Conservation (phyloP, 1,140 invertebrate species). For the Macrosteles quadrilineatus region DNA sequence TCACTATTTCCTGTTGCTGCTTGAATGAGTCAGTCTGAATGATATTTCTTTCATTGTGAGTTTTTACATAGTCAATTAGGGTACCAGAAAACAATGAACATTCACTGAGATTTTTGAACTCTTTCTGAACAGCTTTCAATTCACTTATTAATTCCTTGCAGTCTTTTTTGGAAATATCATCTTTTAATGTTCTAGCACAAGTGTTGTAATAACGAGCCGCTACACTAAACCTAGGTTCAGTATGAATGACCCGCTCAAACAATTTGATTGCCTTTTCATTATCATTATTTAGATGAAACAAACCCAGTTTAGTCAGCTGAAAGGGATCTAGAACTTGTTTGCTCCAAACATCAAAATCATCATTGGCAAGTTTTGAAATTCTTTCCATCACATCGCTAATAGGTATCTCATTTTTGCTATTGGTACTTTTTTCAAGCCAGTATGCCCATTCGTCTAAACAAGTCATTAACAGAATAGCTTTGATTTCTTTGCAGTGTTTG, state of each 20-base stretch:
- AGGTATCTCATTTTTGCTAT: neutral
- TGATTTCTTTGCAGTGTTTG: neutral
- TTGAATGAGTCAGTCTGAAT: slow-evolving; percentile 14
- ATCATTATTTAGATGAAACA: neutral
- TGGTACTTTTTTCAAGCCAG: neutral
- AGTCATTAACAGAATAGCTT: neutral
- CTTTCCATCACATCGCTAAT: neutral
- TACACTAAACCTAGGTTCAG: neutral
- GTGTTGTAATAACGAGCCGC: neutral
- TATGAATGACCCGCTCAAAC: neutral
- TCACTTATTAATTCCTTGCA: neutral
- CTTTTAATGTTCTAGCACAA: neutral
- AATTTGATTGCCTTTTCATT: neutral
- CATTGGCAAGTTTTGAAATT: neutral
- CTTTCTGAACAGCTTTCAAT: neutral
- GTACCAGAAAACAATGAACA: neutral
- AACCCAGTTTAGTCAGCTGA: neutral
- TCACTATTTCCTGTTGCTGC: neutral
- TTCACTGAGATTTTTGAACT: neutral
- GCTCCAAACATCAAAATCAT: neutral
- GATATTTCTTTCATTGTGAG: neutral
- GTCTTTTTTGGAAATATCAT: neutral
- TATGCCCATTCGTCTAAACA: neutral
- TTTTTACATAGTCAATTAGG: neutral
- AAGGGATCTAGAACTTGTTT: neutral